Conservation (phyloP, 2,113 vertebrate genomes). For the Argyrosomus japonicus region DNA sequence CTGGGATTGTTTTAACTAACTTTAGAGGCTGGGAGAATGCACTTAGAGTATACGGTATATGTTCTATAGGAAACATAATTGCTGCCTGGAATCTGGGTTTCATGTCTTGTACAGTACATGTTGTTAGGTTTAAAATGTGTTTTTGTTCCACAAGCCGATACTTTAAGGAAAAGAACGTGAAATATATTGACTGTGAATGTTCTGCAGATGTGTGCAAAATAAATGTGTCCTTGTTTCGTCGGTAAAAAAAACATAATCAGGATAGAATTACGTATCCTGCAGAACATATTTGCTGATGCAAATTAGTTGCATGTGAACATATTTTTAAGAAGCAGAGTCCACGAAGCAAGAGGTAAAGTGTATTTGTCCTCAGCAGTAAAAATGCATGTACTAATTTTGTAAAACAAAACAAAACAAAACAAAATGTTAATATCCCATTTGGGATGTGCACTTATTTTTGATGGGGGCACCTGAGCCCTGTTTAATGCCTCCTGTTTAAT, state of each 20-base stretch:
- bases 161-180: too few relatives aligned
- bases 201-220: not conserved
- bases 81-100: not conserved
- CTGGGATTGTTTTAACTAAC: not conserved
- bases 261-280: not conserved
- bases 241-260: not conserved
- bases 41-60: not conserved
- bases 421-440: slow-evolving; percentile 26
- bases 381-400: slow-evolving; percentile 5
- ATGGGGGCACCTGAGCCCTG: slow-evolving; percentile 48
- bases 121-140: not conserved
- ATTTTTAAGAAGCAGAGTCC: not conserved
- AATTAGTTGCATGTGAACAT: slow-evolving; percentile 9
- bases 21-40: not conserved
- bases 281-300: not conserved
- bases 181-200: not conserved
- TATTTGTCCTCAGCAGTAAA: not conserved
- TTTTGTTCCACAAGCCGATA: not conserved
- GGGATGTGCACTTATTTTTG: slow-evolving; percentile 40
- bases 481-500: slow-evolving; percentile 54
- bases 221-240: not conserved
- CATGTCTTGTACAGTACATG: not conserved
- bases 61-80: not conserved
- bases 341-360: not conserved
- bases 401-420: slow-evolving; percentile 28